A percentile compares a stretch with the other conserved stretches of the same genome.
These are phyloP conservation scores for Apis laboriosa DNA, from an alignment of 1,140 invertebrate genomes.

Conservation along the genomic window DNA sequence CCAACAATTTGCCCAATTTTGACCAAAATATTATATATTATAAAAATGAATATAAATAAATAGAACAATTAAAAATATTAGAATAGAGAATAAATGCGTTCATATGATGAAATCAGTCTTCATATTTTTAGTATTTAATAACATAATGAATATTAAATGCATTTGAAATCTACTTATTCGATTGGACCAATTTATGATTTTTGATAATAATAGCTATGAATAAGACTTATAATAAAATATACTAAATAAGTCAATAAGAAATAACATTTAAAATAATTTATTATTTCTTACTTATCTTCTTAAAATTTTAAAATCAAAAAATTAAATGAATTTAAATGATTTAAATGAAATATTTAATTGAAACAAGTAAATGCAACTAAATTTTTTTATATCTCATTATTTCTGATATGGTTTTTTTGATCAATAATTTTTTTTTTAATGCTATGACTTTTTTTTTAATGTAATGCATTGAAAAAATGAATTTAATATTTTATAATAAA, in stretches of 20 bases:
- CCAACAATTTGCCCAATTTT: not conserved
- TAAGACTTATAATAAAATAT: not conserved
- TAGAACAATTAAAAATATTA: slow-evolving; percentile 18
- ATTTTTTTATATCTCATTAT: no score
- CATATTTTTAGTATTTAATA: not conserved
- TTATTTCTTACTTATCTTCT: no score
- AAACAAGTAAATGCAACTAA: no score
- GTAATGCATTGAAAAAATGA: no score
- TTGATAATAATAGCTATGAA: not conserved
- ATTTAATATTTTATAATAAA: no score
- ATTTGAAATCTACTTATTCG: not conserved
- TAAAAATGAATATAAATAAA: not conserved
- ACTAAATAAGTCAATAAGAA: not conserved
- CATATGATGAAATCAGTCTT: not conserved
- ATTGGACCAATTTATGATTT: slow-evolving; percentile 23
- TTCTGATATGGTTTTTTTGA: no score
- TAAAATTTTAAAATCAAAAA: no score
- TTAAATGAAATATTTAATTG: no score
- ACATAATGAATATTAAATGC: not conserved
- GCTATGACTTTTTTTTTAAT: no score
- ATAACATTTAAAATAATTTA: no score
- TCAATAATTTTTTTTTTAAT: no score
- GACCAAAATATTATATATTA: not conserved
- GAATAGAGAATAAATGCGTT: not conserved
- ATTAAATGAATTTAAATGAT: no score